phyloP scores from a whole-genome alignment of 2,113 vertebrate species.

The Cathartes aura region DNA sequence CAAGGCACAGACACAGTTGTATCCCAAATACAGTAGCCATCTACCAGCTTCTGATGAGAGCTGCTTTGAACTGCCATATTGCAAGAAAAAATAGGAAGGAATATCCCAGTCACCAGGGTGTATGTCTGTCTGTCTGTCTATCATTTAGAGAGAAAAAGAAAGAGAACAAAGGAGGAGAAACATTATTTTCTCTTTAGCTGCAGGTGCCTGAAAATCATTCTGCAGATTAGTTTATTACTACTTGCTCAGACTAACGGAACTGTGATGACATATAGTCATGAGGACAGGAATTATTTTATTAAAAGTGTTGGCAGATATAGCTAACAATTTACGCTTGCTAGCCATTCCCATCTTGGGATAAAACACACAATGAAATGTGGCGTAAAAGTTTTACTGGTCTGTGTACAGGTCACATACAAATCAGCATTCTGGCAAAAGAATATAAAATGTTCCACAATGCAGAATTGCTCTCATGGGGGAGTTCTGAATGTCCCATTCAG shows the following conservation, averaged over 20 bases:
- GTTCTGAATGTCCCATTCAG: slow-evolving; percentile 1
- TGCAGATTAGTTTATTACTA: neutral
- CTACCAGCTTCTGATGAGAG: neutral
- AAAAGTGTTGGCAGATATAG: neutral
- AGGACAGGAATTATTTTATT: neutral
- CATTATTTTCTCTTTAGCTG: neutral
- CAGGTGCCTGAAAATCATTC: neutral
- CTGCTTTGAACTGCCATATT: neutral
- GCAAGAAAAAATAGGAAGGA: neutral
- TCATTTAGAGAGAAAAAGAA: neutral
- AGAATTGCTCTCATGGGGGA: slow-evolving; percentile 7
- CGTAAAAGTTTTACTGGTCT: neutral
- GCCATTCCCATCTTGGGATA: neutral
- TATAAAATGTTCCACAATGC: neutral
- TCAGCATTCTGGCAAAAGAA: neutral
- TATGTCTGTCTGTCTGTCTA: neutral
- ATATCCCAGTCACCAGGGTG: neutral
- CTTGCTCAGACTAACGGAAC: neutral
- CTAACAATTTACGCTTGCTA: neutral
- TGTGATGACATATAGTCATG: neutral
- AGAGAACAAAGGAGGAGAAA: neutral
- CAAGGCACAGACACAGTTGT: neutral
- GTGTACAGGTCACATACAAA: slow-evolving; percentile 4
- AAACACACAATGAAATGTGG: neutral
- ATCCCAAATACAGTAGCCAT: neutral